Evolutionary conservation across 1,140 invertebrate species (phyloP), one percentile per base, ranked within the genome.

Genomic region (Bombus polaris): DNA sequence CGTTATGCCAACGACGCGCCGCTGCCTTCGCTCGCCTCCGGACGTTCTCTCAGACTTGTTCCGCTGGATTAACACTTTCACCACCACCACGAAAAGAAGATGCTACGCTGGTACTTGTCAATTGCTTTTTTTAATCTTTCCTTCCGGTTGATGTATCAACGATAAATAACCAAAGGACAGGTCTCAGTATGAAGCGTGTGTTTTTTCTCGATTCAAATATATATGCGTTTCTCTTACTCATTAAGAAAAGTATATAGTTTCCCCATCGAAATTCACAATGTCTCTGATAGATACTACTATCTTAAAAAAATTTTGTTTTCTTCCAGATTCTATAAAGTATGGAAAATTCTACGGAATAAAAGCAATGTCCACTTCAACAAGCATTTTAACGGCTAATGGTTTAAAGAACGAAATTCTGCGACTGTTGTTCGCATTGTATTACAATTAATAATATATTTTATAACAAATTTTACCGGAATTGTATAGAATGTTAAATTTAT

Each of bases 1-100:
- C 78, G 71, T 75, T 81, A 72, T 75, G 77, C 47, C 39, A 73
- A 81, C 81, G 57, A 53, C 18, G 47, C 47, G 47, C 6, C 6
- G 18, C 6, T 10, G 1, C 15, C 70, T n/a, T 75, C 0, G 9
- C 3, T 18, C 59, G 3, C 35, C 53, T 32, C 6, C 9, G 68
- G 47, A 81, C 28, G 35, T 9, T 28, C 47, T 22, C 2, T 37
- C 9, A 18, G 39, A 37, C 80, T 44, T 82, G 25, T 42, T 39
- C 22, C 18, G 8, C 25, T 35, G 57, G 72, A 74, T 82, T 82
- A 82, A 82, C 53, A 35, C 42, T 66, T 68, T 79, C 39, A 18
- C n/a, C 9, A 3, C 22, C 12, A 2, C 28, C 22, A 3, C 22
- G 3, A 0, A 6, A 39, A 78, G 39, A 66, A 32, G 2, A 66